These are phyloP conservation scores for Myopa testacea DNA, from an alignment of 2,888 invertebrate genomes.

Conservation along the genomic window DNA sequence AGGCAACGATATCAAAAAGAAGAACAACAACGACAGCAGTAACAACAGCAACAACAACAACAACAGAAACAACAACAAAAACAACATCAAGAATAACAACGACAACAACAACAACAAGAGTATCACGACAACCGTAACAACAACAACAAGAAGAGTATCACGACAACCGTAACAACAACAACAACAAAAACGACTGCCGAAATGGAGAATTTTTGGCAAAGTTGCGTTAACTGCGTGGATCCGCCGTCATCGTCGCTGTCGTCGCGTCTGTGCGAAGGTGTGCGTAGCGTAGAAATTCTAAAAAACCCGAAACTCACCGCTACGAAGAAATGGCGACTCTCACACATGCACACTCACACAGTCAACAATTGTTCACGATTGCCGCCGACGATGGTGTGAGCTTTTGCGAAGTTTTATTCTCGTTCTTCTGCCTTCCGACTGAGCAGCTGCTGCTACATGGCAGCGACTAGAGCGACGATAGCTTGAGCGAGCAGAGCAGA, in stretches of 20 bases:
- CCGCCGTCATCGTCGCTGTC: background rate
- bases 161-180: constrained; percentile 19
- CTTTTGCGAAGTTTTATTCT: constrained; percentile 7
- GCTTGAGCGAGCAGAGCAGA: too few relatives aligned
- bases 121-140: background rate
- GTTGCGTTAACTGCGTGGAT: background rate
- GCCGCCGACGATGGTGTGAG: constrained; percentile 10
- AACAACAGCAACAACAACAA: constrained; percentile 17
- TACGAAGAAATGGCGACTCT: background rate
- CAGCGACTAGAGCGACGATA: too few relatives aligned
- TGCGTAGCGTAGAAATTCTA: background rate
- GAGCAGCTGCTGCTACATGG: background rate
- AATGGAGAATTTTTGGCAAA: background rate
- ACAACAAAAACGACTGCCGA: constrained; percentile 3
- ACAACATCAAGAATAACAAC: constrained; percentile 12
- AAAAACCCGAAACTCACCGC: background rate
- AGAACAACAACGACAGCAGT: background rate
- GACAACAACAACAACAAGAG: constrained; percentile 16
- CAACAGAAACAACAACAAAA: constrained; percentile 8
- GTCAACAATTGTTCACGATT: too few relatives aligned
- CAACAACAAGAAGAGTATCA: too few relatives aligned
- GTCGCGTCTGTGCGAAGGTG: background rate
- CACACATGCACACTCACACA: constrained; percentile 1
- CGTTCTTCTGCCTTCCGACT: background rate
- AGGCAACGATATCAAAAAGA: constrained; percentile 2